Evolutionary conservation across 2,888 invertebrate genomes (phyloP).

Genomic region (Seladonia tumulorum): DNA sequence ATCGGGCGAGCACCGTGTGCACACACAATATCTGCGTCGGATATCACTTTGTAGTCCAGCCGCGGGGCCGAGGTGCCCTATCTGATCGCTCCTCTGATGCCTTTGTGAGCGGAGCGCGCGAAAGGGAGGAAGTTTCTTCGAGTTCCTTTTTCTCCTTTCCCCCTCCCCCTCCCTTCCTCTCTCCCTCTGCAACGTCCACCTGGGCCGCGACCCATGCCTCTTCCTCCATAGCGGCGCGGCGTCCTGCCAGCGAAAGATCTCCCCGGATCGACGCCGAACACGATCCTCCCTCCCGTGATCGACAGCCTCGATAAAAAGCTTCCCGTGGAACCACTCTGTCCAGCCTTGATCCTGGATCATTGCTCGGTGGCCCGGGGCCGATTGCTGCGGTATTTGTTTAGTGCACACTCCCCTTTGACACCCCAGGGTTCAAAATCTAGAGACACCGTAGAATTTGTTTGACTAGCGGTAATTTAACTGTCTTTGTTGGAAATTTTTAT

Average conservation of each 20-base stretch:
- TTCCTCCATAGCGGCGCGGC: not conserved
- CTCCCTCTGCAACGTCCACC: not conserved
- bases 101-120: constrained; percentile 69
- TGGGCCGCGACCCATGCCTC: constrained; percentile 12
- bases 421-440: not conserved
- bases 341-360: constrained; percentile 21
- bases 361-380: not conserved
- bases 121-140: constrained; percentile 63
- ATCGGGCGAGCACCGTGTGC: constrained; percentile 78
- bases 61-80: constrained; percentile 77
- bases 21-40: constrained; percentile 79
- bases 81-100: constrained; percentile 78
- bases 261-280: constrained; percentile 62
- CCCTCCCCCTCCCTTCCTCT: not conserved
- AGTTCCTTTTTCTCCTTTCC: constrained; percentile 53
- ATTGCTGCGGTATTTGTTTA: not conserved
- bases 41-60: constrained; percentile 82
- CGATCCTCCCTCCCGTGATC: constrained; percentile 56
- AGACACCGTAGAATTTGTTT: not conserved
- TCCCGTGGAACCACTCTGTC: constrained; percentile 47
- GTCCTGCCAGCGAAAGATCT: constrained; percentile 32
- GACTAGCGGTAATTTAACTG: not conserved
- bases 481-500: no score
- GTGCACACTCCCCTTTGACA: not conserved
- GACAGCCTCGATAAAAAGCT: constrained; percentile 53